phyloP scores from a whole-genome alignment of 1,140 invertebrate species.

The Hestina assimilis region DNA sequence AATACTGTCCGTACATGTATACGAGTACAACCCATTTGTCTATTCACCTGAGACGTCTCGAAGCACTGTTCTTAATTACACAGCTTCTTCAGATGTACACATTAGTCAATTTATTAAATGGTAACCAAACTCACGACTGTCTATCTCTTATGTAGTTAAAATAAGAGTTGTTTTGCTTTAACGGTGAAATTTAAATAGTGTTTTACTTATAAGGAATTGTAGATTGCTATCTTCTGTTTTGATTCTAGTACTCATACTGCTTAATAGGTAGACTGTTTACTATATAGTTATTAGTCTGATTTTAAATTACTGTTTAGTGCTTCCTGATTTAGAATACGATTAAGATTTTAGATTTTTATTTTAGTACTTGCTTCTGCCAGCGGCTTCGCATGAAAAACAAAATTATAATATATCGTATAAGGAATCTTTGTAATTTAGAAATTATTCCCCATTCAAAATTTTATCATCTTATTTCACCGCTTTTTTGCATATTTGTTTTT shows the following conservation, averaged over 20 bases:
- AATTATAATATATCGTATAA: too few species aligned
- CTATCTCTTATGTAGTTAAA: background rate
- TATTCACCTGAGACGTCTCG: constrained; percentile 30
- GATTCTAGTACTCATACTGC: background rate
- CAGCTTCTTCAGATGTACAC: constrained; percentile 54
- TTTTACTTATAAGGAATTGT: background rate
- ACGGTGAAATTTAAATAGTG: background rate
- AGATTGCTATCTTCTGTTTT: constrained; percentile 16
- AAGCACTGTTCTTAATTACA: constrained; percentile 49
- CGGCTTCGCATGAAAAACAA: too few species aligned
- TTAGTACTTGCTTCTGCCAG: too few species aligned
- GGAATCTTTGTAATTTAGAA: too few species aligned
- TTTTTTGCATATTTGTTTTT: too few species aligned
- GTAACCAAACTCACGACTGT: background rate
- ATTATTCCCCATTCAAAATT: too few species aligned
- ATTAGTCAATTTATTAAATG: constrained; percentile 45
- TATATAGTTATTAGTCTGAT: too few species aligned
- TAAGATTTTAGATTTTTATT: too few species aligned
- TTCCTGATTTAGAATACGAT: too few species aligned
- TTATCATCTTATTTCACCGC: too few species aligned
- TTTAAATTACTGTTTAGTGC: too few species aligned
- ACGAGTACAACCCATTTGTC: constrained; percentile 32
- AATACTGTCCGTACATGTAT: background rate
- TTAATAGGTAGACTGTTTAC: background rate
- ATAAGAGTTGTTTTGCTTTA: background rate